phyloP scores from a whole-genome alignment of 1,140 invertebrate genomes.

The Lucilia sericata region DNA sequence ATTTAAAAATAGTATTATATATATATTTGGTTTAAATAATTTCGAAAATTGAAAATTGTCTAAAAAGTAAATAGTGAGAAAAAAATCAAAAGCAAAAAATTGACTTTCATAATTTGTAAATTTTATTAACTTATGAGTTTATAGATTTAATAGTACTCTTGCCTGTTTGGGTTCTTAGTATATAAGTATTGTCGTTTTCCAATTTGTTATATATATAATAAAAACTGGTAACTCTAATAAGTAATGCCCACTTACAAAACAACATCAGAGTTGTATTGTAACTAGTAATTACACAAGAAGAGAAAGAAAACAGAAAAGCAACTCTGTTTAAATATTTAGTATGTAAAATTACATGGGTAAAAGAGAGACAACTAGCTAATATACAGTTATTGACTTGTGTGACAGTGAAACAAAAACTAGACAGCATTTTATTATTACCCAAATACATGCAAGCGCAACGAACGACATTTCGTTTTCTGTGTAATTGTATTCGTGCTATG shows the following conservation, averaged over 20 bases:
- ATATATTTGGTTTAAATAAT: too few relatives aligned
- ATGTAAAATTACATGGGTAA: neutral
- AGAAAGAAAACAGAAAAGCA: neutral
- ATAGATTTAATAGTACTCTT: too few relatives aligned
- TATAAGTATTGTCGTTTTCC: too few relatives aligned
- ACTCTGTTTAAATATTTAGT: neutral
- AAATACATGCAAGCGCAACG: conserved; percentile 41
- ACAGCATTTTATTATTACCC: neutral
- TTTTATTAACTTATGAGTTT: too few relatives aligned
- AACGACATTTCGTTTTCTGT: conserved; percentile 44
- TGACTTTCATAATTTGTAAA: too few relatives aligned
- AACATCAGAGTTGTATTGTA: conserved; percentile 14
- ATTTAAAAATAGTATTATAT: too few relatives aligned
- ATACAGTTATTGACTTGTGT: neutral
- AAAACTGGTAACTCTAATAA: neutral
- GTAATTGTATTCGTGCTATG: conserved; percentile 46
- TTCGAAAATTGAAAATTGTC: too few relatives aligned
- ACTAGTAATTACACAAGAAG: neutral
- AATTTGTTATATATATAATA: too few relatives aligned
- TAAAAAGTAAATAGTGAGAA: too few relatives aligned
- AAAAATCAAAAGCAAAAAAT: too few relatives aligned
- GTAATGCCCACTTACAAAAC: neutral
- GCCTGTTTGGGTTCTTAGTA: too few relatives aligned
- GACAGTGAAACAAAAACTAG: conserved; percentile 34
- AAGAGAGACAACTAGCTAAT: neutral